Conservation (phyloP, 2,888 invertebrate species). For the Isotomurus palustris region DNA sequence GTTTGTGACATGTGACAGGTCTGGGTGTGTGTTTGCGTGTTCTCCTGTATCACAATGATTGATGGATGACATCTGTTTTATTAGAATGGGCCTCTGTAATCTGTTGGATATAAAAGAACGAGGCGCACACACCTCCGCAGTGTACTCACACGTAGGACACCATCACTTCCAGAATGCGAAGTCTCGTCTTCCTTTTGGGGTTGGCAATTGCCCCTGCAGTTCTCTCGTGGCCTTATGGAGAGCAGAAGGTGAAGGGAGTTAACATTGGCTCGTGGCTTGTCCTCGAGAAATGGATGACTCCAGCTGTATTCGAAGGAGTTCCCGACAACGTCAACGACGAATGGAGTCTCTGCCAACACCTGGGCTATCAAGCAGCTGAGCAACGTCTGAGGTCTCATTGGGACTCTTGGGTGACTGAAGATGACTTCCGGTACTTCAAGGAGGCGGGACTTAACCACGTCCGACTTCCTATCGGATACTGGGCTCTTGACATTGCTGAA, state of each 20-base stretch:
- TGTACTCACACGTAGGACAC: no score
- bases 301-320: conserved; percentile 22
- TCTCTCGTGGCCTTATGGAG: conserved; percentile 16
- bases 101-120: no score
- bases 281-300: conserved; percentile 42
- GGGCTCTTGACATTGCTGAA: conserved; percentile 41
- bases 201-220: background rate
- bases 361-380: conserved; percentile 33
- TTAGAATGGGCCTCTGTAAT: no score
- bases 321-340: conserved; percentile 38
- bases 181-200: background rate
- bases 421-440: conserved; percentile 37
- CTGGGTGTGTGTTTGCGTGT: no score
- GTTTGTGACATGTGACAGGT: no score
- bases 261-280: conserved; percentile 42
- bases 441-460: conserved; percentile 42
- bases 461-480: conserved; percentile 43
- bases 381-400: conserved; percentile 34
- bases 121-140: no score
- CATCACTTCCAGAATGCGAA: no score
- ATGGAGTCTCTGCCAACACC: conserved; percentile 25
- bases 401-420: conserved; percentile 43
- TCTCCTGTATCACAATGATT: no score
- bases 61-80: no score
- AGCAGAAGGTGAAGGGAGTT: conserved; percentile 31